Base-by-base conservation (phyloP, 2,797 vertebrate genomes). In the Anas bernieri region DNA sequence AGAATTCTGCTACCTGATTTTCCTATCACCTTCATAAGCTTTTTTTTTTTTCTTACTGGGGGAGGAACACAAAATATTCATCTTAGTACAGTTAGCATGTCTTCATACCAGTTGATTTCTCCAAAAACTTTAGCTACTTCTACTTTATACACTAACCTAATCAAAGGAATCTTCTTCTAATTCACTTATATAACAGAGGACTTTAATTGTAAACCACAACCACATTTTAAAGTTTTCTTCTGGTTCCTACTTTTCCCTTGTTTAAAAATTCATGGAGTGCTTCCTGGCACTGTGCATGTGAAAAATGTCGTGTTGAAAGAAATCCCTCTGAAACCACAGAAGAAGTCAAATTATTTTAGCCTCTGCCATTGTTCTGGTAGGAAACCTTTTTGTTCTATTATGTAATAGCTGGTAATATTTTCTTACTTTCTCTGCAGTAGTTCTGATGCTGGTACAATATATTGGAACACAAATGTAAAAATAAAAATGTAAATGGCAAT, bases 231-330 rank as follows among this genome's bases (percentile, higher is more conserved):
- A 84, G 43, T 72, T 6, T 55, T 37, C 39, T 58, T 52, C 17
- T 67, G 12, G 26, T 75, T 95, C 62, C 50, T 64, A 11, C 16
- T 69, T 82, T 80, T 46, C 35, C 5, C n/a, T 78, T 91, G 62
- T 68, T 96, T 92, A 93, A 92, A 93, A 75, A 84, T 91, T 81
- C n/a, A 79, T 78, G 52, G 55, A 73, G n/a, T 85, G 35, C 31
- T 81, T 92, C 70, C 50, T 93, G 66, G 55, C 37, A 50, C 26
- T 37, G 9, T 73, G 70, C 17, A 6, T 70, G 11, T 52, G 33
- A 85, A 95, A 91, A 74, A 69, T 76, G 30, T 58, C 28, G 23
- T 52, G 28, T 23, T 73, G 58, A 91, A 92, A 84, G 66, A 89
- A 95, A 91, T 52, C 30, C 56, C 45, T 82, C 66, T 48, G 33